phyloP scores from a whole-genome alignment of 2,888 invertebrate genomes.

The Myathropa florea region DNA sequence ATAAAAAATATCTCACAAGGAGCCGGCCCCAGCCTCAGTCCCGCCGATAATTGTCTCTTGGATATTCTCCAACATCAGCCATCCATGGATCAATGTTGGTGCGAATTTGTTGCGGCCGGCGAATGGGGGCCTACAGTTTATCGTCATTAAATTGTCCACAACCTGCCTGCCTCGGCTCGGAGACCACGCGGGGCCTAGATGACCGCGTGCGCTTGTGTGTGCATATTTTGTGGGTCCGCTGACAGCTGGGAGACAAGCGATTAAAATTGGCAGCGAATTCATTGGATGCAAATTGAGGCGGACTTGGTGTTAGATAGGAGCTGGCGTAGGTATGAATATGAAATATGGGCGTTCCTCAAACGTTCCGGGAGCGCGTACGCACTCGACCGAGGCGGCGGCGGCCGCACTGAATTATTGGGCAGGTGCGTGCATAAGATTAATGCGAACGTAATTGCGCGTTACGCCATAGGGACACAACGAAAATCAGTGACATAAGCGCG shows the following conservation, averaged over 20 bases:
- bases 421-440: constrained; percentile 68
- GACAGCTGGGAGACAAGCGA: constrained; percentile 69
- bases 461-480: constrained; percentile 54
- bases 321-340: constrained; percentile 57
- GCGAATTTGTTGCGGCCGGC: neutral
- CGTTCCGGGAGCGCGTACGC: neutral
- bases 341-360: constrained; percentile 54
- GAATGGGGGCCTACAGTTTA: constrained; percentile 44
- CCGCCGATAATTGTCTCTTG: constrained; percentile 56
- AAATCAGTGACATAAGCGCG: constrained; percentile 47
- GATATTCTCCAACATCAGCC: constrained; percentile 29
- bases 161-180: constrained; percentile 57
- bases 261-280: constrained; percentile 70
- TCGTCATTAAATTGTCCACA: constrained; percentile 68
- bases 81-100: constrained; percentile 21
- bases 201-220: constrained; percentile 14
- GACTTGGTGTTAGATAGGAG: constrained; percentile 40
- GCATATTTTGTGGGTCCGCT: constrained; percentile 53
- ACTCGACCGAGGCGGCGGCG: no score
- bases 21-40: constrained; percentile 14
- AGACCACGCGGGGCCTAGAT: no score
- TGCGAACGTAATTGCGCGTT: constrained; percentile 66
- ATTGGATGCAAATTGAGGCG: constrained; percentile 67
- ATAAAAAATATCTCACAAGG: constrained; percentile 60
- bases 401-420: constrained; percentile 39